Percentiles rank a stretch among this genome's conserved stretches.
Conservation (phyloP, 2,888 invertebrate genomes). For the Acronicta leporina region DNA sequence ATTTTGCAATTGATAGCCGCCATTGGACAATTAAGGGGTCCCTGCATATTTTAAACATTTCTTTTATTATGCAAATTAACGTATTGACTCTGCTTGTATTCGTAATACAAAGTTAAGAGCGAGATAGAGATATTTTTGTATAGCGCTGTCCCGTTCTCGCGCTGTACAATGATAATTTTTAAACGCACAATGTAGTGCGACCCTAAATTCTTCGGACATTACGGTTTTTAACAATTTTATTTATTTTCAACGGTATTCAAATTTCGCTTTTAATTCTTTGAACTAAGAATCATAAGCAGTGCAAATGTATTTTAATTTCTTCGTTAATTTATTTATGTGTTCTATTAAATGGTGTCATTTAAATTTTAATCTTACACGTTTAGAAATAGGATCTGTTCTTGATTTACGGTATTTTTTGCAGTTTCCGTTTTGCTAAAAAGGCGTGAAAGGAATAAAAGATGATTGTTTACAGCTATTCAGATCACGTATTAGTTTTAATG, state of each 20-base stretch:
- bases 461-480: conserved; percentile 69
- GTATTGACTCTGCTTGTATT: conserved; percentile 76
- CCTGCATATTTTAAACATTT: conserved; percentile 83
- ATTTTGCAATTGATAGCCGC: conserved; percentile 86
- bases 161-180: conserved; percentile 40
- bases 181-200: conserved; percentile 23
- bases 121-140: conserved; percentile 34
- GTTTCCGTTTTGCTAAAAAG: conserved; percentile 67
- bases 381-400: conserved; percentile 21
- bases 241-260: conserved; percentile 1
- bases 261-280: background rate
- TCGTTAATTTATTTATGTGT: conserved; percentile 18
- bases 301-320: conserved; percentile 7
- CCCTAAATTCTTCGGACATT: conserved; percentile 38
- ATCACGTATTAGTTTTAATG: conserved; percentile 76
- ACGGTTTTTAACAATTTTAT: conserved; percentile 10
- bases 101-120: conserved; percentile 37
- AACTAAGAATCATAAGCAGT: conserved; percentile 7
- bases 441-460: conserved; percentile 66
- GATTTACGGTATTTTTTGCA: conserved; percentile 47
- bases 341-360: background rate
- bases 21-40: conserved; percentile 82
- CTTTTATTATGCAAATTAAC: conserved; percentile 87
- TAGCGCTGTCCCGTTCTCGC: conserved; percentile 23
- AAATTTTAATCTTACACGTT: accelerated